Conservation (phyloP, 2,113 vertebrate genomes). For the Condylura cristata region DNA sequence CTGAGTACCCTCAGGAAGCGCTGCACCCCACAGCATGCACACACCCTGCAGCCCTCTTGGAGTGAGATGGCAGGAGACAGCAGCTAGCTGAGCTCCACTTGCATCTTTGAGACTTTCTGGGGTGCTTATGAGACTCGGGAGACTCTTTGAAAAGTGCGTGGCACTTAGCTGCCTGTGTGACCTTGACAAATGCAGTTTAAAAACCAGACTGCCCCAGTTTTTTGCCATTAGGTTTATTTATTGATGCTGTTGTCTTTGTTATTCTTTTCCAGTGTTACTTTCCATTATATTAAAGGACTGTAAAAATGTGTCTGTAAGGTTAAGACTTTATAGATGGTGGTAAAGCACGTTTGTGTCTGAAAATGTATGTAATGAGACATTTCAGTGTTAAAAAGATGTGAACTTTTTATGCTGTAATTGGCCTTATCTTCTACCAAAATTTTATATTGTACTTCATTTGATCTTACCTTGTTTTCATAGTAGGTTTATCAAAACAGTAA, state of each 20-base stretch:
- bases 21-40: neutral
- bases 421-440: neutral
- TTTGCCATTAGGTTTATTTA: neutral
- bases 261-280: conserved; percentile 1
- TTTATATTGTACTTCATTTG: neutral
- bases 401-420: neutral
- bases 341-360: too few relatives aligned
- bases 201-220: neutral
- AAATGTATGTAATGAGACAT: neutral
- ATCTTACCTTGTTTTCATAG: conserved; percentile 16
- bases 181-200: neutral
- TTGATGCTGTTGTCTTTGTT: neutral
- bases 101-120: neutral
- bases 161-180: neutral
- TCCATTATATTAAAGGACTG: neutral
- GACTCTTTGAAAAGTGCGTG: neutral
- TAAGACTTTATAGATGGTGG: too few relatives aligned
- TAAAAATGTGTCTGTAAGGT: too few relatives aligned
- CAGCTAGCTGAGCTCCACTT: neutral
- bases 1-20: too few relatives aligned
- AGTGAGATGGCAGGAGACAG: neutral
- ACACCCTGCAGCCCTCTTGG: too few relatives aligned
- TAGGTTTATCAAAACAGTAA: neutral
- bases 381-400: conserved; percentile 7
- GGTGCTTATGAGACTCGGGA: neutral